Evolutionary conservation across 2,113 vertebrate genomes (phyloP).

Genomic region (Tinamus guttatus): DNA sequence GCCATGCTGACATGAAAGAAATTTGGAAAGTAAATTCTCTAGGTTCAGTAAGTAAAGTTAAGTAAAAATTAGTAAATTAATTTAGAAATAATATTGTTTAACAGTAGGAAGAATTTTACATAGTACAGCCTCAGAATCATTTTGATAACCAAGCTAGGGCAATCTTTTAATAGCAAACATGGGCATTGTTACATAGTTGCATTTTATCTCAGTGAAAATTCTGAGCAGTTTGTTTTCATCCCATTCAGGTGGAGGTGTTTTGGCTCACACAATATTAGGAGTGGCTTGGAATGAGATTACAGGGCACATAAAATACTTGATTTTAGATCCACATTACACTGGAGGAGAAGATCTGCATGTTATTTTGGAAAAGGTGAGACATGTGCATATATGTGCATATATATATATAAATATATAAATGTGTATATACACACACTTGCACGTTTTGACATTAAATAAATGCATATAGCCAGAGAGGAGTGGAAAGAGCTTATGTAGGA

Average conservation of each 20-base stretch:
- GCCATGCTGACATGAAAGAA: not conserved
- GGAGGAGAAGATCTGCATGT: conserved; percentile 91
- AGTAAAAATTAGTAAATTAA: not conserved
- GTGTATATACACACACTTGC: not conserved
- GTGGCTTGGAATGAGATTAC: conserved; percentile 93
- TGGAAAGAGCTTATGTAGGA: not conserved
- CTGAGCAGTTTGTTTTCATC: not conserved
- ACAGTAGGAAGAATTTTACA: not conserved
- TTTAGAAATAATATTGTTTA: not conserved
- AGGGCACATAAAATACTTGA: conserved; percentile 91
- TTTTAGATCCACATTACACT: conserved; percentile 96
- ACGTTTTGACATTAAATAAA: not conserved
- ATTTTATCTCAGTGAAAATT: not conserved
- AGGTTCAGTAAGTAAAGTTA: not conserved
- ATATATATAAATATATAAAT: not conserved
- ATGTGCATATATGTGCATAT: not conserved
- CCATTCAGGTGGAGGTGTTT: conserved; percentile 88
- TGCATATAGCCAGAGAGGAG: not conserved
- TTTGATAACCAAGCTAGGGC: not conserved
- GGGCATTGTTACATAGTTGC: not conserved
- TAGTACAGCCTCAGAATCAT: not conserved
- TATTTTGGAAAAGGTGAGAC: conserved; percentile 91
- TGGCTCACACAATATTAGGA: conserved; percentile 97
- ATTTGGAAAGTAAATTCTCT: not conserved
- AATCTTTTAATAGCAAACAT: not conserved